Evolutionary conservation across 2,888 invertebrate species (phyloP), one percentile per base, ranked within the genome.

Genomic region (Xestobium rufovillosum): DNA sequence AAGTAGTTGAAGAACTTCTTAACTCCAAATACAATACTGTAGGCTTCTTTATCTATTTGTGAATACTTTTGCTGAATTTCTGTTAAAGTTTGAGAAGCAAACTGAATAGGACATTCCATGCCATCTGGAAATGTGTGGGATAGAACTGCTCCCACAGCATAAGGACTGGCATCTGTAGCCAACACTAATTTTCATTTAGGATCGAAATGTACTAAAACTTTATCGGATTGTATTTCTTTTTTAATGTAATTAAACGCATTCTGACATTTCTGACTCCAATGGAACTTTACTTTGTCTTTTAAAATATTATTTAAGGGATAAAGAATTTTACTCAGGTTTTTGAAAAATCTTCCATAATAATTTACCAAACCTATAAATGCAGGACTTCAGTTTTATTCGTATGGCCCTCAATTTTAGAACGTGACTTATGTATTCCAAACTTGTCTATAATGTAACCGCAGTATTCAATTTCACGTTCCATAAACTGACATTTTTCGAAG

Each of bases 261-360:
- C 17, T 42, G 31, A 31, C 49, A 50, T 10, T 46, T 33, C 1
- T 19, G 9, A 27, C 9, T 19, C 23, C 9, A 19, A 19, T 8
- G 6, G 9, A 19, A 19, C n/a, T 19, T 19, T 19, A n/a, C 23
- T 8, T 19, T n/a, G 6, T 19, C n/a, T 8, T 19, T 6, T 19
- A 19, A 19, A 6, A 19, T 19, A 8, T 19, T 19, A 19, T 19
- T 49, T 10, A 57, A 14, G 9, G 52, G 54, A 32, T 47, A 42
- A 2, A 56, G n/a, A 9, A 53, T 39, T 3, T 44, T 43, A n/a
- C 52, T 47, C 28, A 53, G 36, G 34, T 58, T 50, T 45, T 49
- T 23, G 51, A 33, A 29, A 34, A 59, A 60, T 19, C 49, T 39
- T 2, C 48, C 51, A 34, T 60, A 56, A 42, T 56, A 60, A 43